A percentile compares a stretch with the other conserved stretches of the same genome.
phyloP scores from a whole-genome alignment of 2,888 invertebrate genomes.

The Drosophila robusta region DNA sequence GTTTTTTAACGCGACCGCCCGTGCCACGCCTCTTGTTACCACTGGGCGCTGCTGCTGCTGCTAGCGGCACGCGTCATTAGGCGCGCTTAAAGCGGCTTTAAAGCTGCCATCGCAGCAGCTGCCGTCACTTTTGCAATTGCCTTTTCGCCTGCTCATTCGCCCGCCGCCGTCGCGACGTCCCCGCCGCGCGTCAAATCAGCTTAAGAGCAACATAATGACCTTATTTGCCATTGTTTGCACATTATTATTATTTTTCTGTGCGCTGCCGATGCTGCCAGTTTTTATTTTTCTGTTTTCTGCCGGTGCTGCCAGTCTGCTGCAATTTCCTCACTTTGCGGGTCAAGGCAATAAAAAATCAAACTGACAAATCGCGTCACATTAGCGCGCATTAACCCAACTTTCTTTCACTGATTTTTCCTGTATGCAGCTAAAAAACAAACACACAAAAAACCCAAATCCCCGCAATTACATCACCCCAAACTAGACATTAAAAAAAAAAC shows the following conservation, averaged over 20 bases:
- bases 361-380: slow-evolving; percentile 28
- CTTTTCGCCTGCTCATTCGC: slow-evolving; percentile 42
- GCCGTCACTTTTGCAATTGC: slow-evolving; percentile 75
- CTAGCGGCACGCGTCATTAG: slow-evolving; percentile 77
- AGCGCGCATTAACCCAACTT: slow-evolving; percentile 46
- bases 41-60: slow-evolving; percentile 33
- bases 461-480: slow-evolving; percentile 53
- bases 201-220: slow-evolving; percentile 78
- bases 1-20: slow-evolving; percentile 46
- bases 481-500: not conserved
- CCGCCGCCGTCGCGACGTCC: slow-evolving; percentile 7
- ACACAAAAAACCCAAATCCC: not conserved
- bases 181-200: slow-evolving; percentile 70
- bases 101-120: slow-evolving; percentile 44
- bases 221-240: slow-evolving; percentile 80
- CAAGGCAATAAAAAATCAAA: slow-evolving; percentile 67
- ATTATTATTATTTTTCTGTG: slow-evolving; percentile 74
- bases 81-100: slow-evolving; percentile 73
- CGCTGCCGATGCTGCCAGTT: slow-evolving; percentile 46
- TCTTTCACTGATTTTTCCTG: slow-evolving; percentile 39
- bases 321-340: slow-evolving; percentile 75
- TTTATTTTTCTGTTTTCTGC: slow-evolving; percentile 28
- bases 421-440: not conserved
- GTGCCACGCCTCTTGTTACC: slow-evolving; percentile 54
- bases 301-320: slow-evolving; percentile 41